Percentiles rank a stretch among this genome's conserved stretches.
These are phyloP conservation scores for Hydrotaea cyrtoneurina DNA, from an alignment of 2,888 invertebrate species.

Conservation along the genomic window DNA sequence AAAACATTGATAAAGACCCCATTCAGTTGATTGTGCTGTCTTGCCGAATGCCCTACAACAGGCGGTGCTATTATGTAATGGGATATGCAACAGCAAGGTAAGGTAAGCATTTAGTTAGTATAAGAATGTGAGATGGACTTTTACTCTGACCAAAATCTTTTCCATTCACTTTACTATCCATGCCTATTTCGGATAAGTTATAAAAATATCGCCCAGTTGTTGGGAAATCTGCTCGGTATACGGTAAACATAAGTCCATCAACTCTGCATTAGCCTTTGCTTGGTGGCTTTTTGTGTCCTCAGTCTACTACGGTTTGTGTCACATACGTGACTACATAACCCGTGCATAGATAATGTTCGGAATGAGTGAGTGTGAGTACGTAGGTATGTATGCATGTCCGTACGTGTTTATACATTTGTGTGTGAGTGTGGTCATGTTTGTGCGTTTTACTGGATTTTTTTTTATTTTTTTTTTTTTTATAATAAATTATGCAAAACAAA, in stretches of 20 bases:
- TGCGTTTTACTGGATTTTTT: constrained; percentile 1
- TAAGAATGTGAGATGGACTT: no score
- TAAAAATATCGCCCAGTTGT: no score
- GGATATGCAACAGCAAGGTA: no score
- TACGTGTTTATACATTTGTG: not conserved
- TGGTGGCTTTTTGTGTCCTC: not conserved
- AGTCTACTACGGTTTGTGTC: constrained; percentile 18
- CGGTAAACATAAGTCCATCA: no score
- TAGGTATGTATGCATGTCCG: constrained; percentile 1
- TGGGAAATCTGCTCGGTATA: no score
- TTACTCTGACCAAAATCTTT: no score
- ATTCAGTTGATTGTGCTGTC: not conserved
- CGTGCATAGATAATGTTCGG: constrained; percentile 46
- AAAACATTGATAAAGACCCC: constrained; percentile 43
- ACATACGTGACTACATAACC: constrained; percentile 57
- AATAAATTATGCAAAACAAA: constrained; percentile 61
- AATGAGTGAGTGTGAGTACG: constrained; percentile 11
- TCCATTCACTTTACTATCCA: no score
- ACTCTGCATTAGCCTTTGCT: no score
- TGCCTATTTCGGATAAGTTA: no score
- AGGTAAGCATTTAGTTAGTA: no score
- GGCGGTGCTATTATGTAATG: no score
- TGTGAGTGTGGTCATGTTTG: constrained; percentile 34
- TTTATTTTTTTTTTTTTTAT: constrained; percentile 22
- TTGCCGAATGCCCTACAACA: no score